Conservation (phyloP, 1,140 invertebrate genomes). For the Eriocheir sinensis region DNA sequence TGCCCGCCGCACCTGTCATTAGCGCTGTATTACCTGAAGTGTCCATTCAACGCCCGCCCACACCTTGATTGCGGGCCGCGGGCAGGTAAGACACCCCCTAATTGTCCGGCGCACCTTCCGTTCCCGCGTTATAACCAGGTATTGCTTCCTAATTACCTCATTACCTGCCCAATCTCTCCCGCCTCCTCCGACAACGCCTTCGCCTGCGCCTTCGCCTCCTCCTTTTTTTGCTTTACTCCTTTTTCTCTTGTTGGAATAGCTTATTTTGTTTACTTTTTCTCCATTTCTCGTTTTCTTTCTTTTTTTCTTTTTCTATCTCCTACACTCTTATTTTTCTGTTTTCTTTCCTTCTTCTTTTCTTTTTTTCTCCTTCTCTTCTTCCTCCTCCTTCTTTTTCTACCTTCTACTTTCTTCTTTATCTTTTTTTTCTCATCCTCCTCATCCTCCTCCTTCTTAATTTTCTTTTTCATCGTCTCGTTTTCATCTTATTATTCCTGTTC, state of each 20-base stretch:
- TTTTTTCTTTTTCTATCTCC: background rate
- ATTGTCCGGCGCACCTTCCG: background rate
- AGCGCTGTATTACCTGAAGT: background rate
- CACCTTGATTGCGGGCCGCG: background rate
- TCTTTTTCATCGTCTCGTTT: no score
- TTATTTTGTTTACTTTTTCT: background rate
- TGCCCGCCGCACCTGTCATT: background rate
- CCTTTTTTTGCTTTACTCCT: background rate
- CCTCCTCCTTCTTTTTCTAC: no score
- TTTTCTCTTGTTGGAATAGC: no score
- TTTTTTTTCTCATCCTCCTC: no score
- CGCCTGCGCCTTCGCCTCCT: no score
- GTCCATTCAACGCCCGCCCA: background rate
- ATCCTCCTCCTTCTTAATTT: no score
- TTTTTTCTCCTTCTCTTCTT: background rate
- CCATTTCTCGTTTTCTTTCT: background rate
- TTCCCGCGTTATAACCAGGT: background rate
- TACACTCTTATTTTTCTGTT: background rate
- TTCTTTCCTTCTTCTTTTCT: no score
- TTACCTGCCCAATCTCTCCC: background rate
- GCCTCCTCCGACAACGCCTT: no score
- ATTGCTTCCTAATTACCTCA: conserved; percentile 16
- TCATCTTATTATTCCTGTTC: no score
- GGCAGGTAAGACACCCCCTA: background rate
- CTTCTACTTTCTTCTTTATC: no score